Conservation (phyloP, 2,113 vertebrate species). For the Scopus umbretta region DNA sequence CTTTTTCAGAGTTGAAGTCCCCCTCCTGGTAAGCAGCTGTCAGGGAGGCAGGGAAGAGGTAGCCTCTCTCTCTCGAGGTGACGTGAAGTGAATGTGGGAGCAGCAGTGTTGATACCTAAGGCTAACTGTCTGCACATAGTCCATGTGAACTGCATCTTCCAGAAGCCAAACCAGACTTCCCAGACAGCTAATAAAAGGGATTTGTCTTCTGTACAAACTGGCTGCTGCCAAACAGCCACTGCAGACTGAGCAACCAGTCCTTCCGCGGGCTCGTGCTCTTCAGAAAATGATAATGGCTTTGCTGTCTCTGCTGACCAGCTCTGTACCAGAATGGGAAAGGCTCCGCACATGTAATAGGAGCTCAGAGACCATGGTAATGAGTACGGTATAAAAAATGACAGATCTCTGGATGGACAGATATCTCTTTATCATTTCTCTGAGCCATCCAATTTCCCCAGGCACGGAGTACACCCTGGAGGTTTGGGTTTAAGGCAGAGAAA, state of each 20-base stretch:
- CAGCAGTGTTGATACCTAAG: conserved; percentile 55
- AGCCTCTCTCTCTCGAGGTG: neutral
- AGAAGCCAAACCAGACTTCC: conserved; percentile 8
- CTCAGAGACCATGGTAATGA: conserved; percentile 54
- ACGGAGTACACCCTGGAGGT: neutral
- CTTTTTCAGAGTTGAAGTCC: conserved; percentile 19
- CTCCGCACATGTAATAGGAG: neutral
- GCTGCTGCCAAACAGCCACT: neutral
- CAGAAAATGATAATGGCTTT: conserved; percentile 24
- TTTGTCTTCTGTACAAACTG: conserved; percentile 27
- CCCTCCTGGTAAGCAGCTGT: conserved; percentile 45
- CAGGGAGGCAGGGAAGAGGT: neutral
- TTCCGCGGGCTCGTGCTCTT: neutral
- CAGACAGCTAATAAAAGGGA: conserved; percentile 27
- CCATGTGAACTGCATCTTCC: conserved; percentile 47
- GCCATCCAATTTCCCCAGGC: conserved; percentile 35
- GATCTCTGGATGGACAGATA: conserved; percentile 39
- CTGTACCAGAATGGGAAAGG: neutral
- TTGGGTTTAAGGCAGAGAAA: conserved; percentile 48
- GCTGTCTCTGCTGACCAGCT: conserved; percentile 42
- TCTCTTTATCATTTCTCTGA: conserved; percentile 45
- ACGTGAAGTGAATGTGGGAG: conserved; percentile 19
- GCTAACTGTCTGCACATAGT: conserved; percentile 26
- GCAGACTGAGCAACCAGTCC: neutral
- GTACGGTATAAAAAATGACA: conserved; percentile 47